Evolutionary conservation across 2,113 vertebrate genomes (phyloP), one percentile per base, ranked within the genome.

Genomic region (Erythrocercus mccallii): DNA sequence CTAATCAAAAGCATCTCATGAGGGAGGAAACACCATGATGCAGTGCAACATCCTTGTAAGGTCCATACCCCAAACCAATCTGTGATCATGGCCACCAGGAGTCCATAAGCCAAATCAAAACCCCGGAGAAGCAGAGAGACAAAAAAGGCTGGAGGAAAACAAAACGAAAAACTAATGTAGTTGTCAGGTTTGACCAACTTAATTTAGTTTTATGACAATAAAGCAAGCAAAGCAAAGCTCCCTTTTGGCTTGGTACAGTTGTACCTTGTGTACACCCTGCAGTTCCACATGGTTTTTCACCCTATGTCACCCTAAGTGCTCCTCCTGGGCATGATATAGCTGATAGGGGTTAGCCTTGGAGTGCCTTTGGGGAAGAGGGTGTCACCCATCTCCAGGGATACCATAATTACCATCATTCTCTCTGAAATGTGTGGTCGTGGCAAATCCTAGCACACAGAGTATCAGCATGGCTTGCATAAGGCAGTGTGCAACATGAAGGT

Each of bases 1-100:
- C 69, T 94, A 80, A 90, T 94, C 83, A 84, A 68, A 96, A 93
- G 51, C 62, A 73, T 92, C 92, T 94, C 48, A 50, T 9, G 24
- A 86, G 54, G 42, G 38, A 89, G 70, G 28, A 73, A 73, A 83
- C 53, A 45, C 27, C 20, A 6, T 5, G 54, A 48, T 85, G 60
- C 40, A 57, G 33, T 35, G 45, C 44, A n/a, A 7, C 2, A 1
- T 56, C 62, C 61, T 92, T 82, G 47, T 64, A 61, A 76, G 24
- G 80, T 86, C 76, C 10, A 37, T 11, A 60, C 9, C 24, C 44
- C 23, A 81, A 74, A 27, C 24, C 35, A 66, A 17, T 27, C 44
- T 48, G 37, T 60, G 81, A 58, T 47, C 12, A 0, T 35, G 56
- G 60, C 37, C 9, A 18, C 31, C 5, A 3, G 12, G 45, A 72